These are phyloP conservation scores for Pteropus alecto DNA, from an alignment of 2,113 vertebrate genomes.

Conservation along the genomic window DNA sequence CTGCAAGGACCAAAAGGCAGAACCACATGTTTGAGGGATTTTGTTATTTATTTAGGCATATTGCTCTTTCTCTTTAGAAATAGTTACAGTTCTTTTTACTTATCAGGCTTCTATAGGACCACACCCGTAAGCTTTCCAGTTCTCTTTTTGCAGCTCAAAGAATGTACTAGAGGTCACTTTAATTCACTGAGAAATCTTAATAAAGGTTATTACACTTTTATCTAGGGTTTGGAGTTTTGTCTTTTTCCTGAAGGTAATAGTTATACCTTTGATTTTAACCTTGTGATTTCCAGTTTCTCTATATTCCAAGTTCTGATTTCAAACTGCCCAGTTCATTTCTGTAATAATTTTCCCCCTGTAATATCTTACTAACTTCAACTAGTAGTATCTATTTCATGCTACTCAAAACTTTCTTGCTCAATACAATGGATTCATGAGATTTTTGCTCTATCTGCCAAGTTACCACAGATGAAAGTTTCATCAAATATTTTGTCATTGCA, in stretches of 20 bases:
- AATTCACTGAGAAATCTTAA: not conserved
- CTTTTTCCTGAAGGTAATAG: not conserved
- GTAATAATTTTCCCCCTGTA: fast-evolving
- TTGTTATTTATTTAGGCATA: not conserved
- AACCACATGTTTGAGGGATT: not conserved
- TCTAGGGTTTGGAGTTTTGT: not conserved
- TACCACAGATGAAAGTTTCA: not conserved
- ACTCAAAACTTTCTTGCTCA: not conserved
- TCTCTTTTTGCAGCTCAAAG: not conserved
- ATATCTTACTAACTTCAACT: not conserved
- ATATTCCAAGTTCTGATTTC: not conserved
- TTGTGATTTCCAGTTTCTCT: not conserved
- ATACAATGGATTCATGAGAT: not conserved
- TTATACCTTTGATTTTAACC: not conserved
- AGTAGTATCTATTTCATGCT: not conserved
- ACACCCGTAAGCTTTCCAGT: not conserved
- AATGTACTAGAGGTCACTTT: not conserved
- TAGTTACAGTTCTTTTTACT: not conserved
- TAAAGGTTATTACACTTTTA: not conserved
- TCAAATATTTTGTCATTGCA: not conserved
- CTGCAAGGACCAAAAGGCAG: not conserved
- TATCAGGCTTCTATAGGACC: not conserved
- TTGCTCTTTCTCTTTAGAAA: not conserved
- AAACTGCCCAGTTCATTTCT: not conserved
- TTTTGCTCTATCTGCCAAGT: not conserved